These are phyloP conservation scores for Harpagus bidentatus DNA, from an alignment of 2,113 vertebrate genomes.

Conservation along the genomic window DNA sequence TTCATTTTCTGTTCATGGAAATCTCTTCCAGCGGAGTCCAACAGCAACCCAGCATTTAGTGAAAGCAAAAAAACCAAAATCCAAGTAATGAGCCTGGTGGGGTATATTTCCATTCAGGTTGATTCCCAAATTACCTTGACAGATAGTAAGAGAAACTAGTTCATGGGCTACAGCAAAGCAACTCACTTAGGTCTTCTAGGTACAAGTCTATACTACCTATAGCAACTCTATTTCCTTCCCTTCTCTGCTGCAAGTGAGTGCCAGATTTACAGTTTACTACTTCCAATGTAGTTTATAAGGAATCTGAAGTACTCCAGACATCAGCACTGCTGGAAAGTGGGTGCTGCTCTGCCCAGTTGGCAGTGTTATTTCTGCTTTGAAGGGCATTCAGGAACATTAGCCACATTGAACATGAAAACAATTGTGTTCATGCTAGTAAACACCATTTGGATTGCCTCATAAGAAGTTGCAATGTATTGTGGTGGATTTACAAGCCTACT, in stretches of 20 bases:
- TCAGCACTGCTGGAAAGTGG: not conserved
- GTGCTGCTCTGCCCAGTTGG: not conserved
- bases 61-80: not conserved
- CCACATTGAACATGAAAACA: not conserved
- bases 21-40: not conserved
- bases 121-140: constrained; percentile 2
- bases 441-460: not conserved
- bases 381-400: not conserved
- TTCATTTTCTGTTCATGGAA: not conserved
- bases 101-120: not conserved
- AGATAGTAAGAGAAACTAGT: not conserved
- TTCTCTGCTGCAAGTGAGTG: not conserved
- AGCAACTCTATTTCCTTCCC: not conserved
- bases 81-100: not conserved
- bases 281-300: not conserved
- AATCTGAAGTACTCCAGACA: not conserved
- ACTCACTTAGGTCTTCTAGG: not conserved
- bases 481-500: not conserved
- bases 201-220: not conserved
- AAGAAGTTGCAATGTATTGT: not conserved
- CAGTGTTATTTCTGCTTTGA: not conserved
- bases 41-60: not conserved
- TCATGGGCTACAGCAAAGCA: not conserved
- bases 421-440: not conserved
- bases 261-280: not conserved